phyloP scores from a whole-genome alignment of 2,113 vertebrate genomes.

The Marmota flaviventris region DNA sequence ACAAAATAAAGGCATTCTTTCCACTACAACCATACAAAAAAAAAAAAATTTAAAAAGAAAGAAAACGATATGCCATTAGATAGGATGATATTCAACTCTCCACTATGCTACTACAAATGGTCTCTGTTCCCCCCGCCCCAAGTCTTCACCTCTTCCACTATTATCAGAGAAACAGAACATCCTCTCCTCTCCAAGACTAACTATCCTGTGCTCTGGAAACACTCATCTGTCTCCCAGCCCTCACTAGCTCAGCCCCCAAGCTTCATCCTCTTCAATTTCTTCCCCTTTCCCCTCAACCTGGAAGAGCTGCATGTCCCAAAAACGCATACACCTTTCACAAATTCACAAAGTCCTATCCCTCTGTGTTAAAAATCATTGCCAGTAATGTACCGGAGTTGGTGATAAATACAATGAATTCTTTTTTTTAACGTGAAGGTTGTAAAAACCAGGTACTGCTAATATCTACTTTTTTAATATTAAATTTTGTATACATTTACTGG shows the following conservation, averaged over 20 bases:
- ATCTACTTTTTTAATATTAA: not conserved
- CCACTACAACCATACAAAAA: too few species aligned
- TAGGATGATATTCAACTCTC: not conserved
- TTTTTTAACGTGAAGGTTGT: not conserved
- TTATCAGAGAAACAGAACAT: not conserved
- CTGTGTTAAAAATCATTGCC: not conserved
- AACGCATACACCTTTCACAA: not conserved
- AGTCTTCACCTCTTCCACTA: not conserved
- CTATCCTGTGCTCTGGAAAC: not conserved
- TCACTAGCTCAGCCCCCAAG: not conserved
- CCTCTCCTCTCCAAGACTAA: not conserved
- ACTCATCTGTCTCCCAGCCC: not conserved
- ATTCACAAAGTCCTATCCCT: not conserved
- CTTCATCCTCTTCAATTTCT: not conserved
- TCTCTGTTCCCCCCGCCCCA: not conserved
- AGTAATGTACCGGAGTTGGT: not conserved
- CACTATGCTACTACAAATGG: not conserved
- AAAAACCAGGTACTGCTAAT: conserved; percentile 6
- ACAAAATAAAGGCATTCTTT: too few species aligned
- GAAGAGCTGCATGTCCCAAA: not conserved
- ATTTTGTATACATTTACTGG: not conserved
- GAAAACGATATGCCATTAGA: not conserved
- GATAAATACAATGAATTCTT: not conserved
- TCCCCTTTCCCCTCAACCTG: not conserved
- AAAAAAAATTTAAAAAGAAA: not conserved